Evolutionary conservation across 2,888 invertebrate species (phyloP), one percentile per base, ranked within the genome.

Genomic region (Cheilosia grossa): DNA sequence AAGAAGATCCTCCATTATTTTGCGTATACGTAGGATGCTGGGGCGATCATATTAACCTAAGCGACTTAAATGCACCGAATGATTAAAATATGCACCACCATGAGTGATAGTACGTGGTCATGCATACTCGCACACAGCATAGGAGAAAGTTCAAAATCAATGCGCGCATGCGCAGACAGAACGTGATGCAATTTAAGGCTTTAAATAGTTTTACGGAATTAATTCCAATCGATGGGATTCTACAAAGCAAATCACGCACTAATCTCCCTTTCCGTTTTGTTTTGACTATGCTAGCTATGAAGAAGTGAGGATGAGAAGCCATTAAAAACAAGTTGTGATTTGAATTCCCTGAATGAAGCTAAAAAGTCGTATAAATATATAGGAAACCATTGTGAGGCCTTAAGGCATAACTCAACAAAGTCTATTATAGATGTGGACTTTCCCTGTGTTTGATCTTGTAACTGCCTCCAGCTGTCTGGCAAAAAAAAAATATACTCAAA

Each of bases 151-250:
- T 54, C 6, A 53, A 61, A 73, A 72, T 63, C 63, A 42, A 73
- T 64, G 54, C 30, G 53, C 53, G 15, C 51, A 15, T 44, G 19
- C 37, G 66, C 66, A 37, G 17, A 17, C 73, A 63, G 64, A 74
- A 66, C 74, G 74, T 74, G 74, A 66, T 49, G 74, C 47, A 56
- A 74, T 66, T 74, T 58, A 66, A 66, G 51, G 40, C 59, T 49
- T 74, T 74, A 15, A 42, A 61, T 53, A 21, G 9, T 54, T 63
- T 73, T 73, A 7, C 63, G 53, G 44, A 63, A 73, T 73, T 53
- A 63, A 73, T 73, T n/a, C 53, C 42, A 72, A 53, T 72, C 61
- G 53, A 58, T 61, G 72, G 5, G 53, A 61, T 61, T 54, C 44
- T 44, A 40, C 53, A 42, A 37, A 59, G 13, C 40, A 54, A 37